Evolutionary conservation across 1,140 invertebrate genomes (phyloP).

Genomic region (Trinorchestia longiramus): DNA sequence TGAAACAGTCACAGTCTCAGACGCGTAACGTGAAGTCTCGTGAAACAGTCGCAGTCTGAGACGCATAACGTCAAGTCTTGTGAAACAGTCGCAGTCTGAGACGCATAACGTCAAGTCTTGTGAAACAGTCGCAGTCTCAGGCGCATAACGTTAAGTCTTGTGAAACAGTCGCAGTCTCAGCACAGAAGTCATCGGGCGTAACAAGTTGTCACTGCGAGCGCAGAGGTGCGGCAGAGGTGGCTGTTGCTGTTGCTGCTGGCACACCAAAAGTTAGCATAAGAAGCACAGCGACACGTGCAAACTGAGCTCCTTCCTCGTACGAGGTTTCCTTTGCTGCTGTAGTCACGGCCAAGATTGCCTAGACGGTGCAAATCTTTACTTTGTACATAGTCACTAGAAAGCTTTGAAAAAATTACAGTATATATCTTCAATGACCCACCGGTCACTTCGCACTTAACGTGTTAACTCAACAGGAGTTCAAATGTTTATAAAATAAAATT

Average conservation of each 20-base stretch:
- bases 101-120: no score
- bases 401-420: no score
- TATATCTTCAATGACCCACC: no score
- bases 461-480: no score
- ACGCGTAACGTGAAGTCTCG: not conserved
- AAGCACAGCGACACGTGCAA: not conserved
- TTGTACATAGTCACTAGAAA: no score
- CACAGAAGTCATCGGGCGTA: not conserved
- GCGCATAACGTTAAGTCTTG: not conserved
- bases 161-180: not conserved
- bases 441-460: no score
- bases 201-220: not conserved
- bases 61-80: not conserved
- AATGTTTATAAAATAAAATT: no score
- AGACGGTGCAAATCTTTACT: no score
- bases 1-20: no score
- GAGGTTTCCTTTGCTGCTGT: not conserved
- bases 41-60: not conserved
- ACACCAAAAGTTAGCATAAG: not conserved
- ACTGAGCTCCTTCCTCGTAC: not conserved
- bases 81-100: not conserved
- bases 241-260: not conserved
- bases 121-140: no score
- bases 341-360: no score
- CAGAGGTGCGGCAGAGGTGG: not conserved